Conservation (phyloP, 2,888 invertebrate genomes). For the Latrodectus hesperus region DNA sequence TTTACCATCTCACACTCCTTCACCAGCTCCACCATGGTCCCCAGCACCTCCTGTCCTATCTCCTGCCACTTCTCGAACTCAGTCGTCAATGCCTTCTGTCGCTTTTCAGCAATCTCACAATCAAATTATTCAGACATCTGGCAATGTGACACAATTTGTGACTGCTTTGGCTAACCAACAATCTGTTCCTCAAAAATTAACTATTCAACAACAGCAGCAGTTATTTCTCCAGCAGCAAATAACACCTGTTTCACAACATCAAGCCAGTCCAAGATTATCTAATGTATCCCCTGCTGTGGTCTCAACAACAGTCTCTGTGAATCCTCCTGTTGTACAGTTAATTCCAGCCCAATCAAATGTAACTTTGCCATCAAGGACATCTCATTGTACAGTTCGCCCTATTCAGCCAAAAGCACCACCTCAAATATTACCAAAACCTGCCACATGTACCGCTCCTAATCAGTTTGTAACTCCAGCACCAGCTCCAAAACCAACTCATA, state of each 20-base stretch:
- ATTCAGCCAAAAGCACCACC: constrained; percentile 79
- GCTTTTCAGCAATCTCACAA: constrained; percentile 64
- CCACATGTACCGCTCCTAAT: constrained; percentile 58
- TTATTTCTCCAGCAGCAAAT: constrained; percentile 30
- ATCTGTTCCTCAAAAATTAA: constrained; percentile 56
- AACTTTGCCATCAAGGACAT: constrained; percentile 49
- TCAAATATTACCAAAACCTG: constrained; percentile 73
- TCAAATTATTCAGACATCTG: constrained; percentile 58
- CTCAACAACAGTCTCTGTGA: constrained; percentile 31
- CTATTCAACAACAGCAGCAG: constrained; percentile 59
- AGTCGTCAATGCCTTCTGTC: constrained; percentile 39
- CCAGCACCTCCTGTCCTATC: constrained; percentile 61
- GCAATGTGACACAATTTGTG: constrained; percentile 62
- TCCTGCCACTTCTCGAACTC: constrained; percentile 44
- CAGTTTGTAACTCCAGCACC: constrained; percentile 64
- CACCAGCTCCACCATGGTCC: constrained; percentile 66
- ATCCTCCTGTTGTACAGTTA: constrained; percentile 58
- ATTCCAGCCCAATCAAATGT: constrained; percentile 53
- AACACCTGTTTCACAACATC: constrained; percentile 39
- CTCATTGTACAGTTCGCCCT: constrained; percentile 77
- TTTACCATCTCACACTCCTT: constrained; percentile 66
- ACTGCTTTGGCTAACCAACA: constrained; percentile 49
- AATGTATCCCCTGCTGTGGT: constrained; percentile 40
- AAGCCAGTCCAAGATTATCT: constrained; percentile 24
- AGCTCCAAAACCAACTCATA: constrained; percentile 45